Evolutionary conservation across 2,797 vertebrate genomes (phyloP), one percentile per base, ranked within the genome.

Genomic region (Falco columbarius): DNA sequence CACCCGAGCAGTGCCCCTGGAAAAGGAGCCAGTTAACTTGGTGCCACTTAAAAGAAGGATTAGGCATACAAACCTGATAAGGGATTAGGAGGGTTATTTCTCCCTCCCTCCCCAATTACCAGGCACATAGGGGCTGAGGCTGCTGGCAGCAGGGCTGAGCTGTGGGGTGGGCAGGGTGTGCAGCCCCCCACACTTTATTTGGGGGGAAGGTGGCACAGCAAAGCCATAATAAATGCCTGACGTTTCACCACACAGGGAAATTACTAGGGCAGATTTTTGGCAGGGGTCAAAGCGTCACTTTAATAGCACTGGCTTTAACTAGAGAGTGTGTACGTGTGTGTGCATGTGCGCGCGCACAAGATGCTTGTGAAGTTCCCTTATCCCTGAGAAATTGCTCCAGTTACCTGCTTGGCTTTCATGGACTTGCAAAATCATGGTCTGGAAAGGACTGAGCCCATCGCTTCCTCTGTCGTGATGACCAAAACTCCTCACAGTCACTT

Each of bases 21-120:
- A 81, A 88, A 73, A 63, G 62, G 34, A 91, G 56, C 5, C 80
- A 9, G 76, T 75, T 75, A 70, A 61, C 70, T 89, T 10, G 0
- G 16, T 86, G 86, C 58, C 65, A 62, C 80, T 96, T 95, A 40
- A 62, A 40, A 73, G 71, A 38, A n/a, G 83, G 90, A 96, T 97
- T 92, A 95, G 95, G 62, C 8, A 1, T 73, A 79, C 44, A 70
- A 75, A 32, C 10, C 63, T 47, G 92, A 92, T 96, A 93, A 95
- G 62, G 65, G 44, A 9, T 81, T 11, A 9, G 63, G 44, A 89
- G 44, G 42, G 86, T 51, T 72, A 32, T 73, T 49, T 65, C 49
- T 62, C 62, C 8, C 27, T 80, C 74, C 58, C 36, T 56, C 18
- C 59, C 16, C 83, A 22, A 59, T 27, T 34, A 62, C 21, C 62